A percentile compares a stretch with the other conserved stretches of the same genome.
These are phyloP conservation scores for Calephelis virginiensis DNA, from an alignment of 1,140 invertebrate species.

Conservation along the genomic window DNA sequence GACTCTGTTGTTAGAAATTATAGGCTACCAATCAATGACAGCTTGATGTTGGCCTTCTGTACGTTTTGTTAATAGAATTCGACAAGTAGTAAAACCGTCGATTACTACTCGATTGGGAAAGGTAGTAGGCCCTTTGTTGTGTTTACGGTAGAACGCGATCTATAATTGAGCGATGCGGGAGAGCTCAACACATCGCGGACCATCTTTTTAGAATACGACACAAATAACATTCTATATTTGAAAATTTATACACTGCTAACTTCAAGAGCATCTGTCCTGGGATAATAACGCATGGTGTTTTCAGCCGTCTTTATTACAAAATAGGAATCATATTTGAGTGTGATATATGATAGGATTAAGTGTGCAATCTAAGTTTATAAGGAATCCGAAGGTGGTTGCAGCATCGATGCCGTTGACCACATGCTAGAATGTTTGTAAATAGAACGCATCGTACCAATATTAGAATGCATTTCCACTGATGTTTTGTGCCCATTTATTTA, in stretches of 20 bases:
- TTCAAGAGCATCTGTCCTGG: slow-evolving; percentile 49
- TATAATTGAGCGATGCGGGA: slow-evolving; percentile 78
- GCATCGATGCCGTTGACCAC: slow-evolving; percentile 73
- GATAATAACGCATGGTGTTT: slow-evolving; percentile 28
- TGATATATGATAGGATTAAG: slow-evolving; percentile 35
- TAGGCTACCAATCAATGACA: no score
- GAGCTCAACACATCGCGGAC: slow-evolving; percentile 75
- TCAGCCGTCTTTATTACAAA: slow-evolving; percentile 35
- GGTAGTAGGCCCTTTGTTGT: slow-evolving; percentile 31
- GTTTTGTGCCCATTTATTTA: slow-evolving; percentile 25
- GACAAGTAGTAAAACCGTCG: slow-evolving; percentile 3
- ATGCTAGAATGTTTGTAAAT: slow-evolving; percentile 78
- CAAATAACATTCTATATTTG: slow-evolving; percentile 78
- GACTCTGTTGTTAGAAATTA: no score
- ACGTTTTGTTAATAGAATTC: no score
- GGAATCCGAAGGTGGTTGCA: slow-evolving; percentile 68
- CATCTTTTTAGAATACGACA: slow-evolving; percentile 78
- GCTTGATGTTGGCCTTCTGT: no score
- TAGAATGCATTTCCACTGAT: slow-evolving; percentile 41
- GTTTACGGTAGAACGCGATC: slow-evolving; percentile 66
- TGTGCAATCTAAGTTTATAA: slow-evolving; percentile 53
- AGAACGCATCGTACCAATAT: slow-evolving; percentile 54
- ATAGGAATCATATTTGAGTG: slow-evolving; percentile 40
- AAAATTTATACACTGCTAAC: slow-evolving; percentile 70
- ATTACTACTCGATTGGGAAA: slow-evolving; percentile 7